Conservation (phyloP, 2,888 invertebrate genomes). For the Aleiodes testaceus region DNA sequence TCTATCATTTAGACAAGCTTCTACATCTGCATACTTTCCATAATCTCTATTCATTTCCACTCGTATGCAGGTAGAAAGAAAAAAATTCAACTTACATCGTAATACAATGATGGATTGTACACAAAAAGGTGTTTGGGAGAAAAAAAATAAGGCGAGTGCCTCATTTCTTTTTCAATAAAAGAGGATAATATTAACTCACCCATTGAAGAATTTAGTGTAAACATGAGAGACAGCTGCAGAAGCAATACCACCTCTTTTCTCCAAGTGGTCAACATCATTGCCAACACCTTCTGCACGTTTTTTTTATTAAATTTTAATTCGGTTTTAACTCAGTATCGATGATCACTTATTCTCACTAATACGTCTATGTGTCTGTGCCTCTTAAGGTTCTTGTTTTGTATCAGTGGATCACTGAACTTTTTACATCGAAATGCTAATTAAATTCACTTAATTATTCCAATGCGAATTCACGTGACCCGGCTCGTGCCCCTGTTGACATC, state of each 20-base stretch:
- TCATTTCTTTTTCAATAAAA: background rate
- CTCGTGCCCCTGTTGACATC: slow-evolving; percentile 38
- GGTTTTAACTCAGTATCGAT: slow-evolving; percentile 10
- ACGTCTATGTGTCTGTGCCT: background rate
- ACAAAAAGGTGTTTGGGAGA: too few relatives aligned
- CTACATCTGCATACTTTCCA: slow-evolving; percentile 3
- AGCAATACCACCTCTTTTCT: slow-evolving; percentile 34
- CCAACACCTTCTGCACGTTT: slow-evolving; percentile 1
- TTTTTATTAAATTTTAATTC: slow-evolving; percentile 14
- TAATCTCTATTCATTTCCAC: too few relatives aligned
- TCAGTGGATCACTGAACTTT: slow-evolving; percentile 15
- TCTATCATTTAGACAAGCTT: background rate
- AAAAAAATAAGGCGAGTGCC: background rate
- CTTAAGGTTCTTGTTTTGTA: slow-evolving; percentile 22
- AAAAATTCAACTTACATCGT: too few relatives aligned
- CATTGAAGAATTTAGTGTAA: slow-evolving; percentile 48
- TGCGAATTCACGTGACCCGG: slow-evolving; percentile 35
- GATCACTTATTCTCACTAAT: background rate
- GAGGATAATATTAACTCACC: slow-evolving; percentile 45
- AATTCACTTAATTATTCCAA: slow-evolving; percentile 40
- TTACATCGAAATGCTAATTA: slow-evolving; percentile 42
- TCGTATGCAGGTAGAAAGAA: slow-evolving; percentile 11
- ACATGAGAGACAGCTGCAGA: slow-evolving; percentile 42
- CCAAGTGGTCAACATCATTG: slow-evolving; percentile 14
- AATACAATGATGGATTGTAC: background rate